A percentile compares a stretch with the other conserved stretches of the same genome.
phyloP scores from a whole-genome alignment of 2,888 invertebrate genomes.

The Resseliella maxima region DNA sequence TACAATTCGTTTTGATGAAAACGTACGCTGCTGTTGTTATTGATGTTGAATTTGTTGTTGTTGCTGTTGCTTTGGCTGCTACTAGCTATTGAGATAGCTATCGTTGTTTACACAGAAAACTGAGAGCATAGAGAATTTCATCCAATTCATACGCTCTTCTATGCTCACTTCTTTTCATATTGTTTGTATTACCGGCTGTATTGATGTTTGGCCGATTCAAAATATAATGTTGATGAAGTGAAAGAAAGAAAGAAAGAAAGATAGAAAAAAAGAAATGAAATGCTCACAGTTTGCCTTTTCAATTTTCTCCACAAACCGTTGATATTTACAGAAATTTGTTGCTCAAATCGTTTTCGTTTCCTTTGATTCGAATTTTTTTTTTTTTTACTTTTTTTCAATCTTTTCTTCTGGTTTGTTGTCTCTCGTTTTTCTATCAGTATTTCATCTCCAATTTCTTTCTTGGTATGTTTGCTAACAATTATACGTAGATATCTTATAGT shows the following conservation, averaged over 20 bases:
- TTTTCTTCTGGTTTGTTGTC: neutral
- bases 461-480: neutral
- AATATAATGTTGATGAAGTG: neutral
- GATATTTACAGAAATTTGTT: neutral
- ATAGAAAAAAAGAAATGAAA: neutral
- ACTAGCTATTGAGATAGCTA: neutral
- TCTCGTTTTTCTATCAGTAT: neutral
- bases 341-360: neutral
- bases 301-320: neutral
- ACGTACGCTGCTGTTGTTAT: neutral
- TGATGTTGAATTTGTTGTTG: neutral
- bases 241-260: neutral
- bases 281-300: neutral
- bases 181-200: neutral
- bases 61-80: neutral
- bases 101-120: neutral
- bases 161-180: neutral
- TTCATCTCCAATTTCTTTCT: neutral
- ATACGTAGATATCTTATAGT: neutral
- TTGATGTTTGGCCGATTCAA: neutral
- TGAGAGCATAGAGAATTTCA: neutral
- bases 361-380: neutral
- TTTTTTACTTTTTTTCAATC: neutral
- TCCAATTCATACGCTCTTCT: conserved; percentile 1
- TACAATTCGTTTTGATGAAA: conserved; percentile 24